Evolutionary conservation across 1,140 invertebrate genomes (phyloP), one percentile per base, ranked within the genome.

Genomic region (Drosophila pachea): DNA sequence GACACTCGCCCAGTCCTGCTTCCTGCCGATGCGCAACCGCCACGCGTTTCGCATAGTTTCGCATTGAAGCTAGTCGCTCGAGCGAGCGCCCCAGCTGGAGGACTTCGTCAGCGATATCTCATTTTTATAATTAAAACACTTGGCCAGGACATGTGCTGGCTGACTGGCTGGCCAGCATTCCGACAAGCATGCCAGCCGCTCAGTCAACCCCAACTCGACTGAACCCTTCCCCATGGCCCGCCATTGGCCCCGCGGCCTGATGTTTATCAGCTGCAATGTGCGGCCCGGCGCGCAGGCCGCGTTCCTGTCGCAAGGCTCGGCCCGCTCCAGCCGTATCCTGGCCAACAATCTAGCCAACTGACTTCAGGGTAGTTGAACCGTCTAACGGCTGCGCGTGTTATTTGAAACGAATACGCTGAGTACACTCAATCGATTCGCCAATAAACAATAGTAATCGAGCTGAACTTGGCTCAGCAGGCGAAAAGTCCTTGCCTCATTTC

Each of bases 61-160:
- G 56, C 58, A 60, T 69, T 59, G 50, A 54, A 56, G 54, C 62
- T 66, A 53, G 49, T 36, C 49, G 53, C 16, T 53, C 33, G 50
- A 22, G 9, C 53, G 38, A 55, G 22, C 53, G 12, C 42, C 53
- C 31, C 38, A 42, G 40, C 40, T 22, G 7, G 33, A 36, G 50
- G 5, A 53, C 38, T 16, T 52, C 47, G 58, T 73, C 52, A 62
- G 59, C 66, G 68, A 68, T 71, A 71, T 71, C 68, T 71, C 68
- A 71, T 73, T 73, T 69, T 68, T 73, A 68, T 73, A 73, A 73
- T 73, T 73, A 73, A 73, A 73, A 73, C 70, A 69, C 65, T 73
- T 69, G 66, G 70, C 22, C 66, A 73, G 70, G 66, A 73, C 70
- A 73, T 71, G 68, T 71, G 56, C 64, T 50, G 63, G 63, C 48